These are phyloP conservation scores for Diorhabda sublineata DNA, from an alignment of 1,140 invertebrate genomes.

Conservation along the genomic window DNA sequence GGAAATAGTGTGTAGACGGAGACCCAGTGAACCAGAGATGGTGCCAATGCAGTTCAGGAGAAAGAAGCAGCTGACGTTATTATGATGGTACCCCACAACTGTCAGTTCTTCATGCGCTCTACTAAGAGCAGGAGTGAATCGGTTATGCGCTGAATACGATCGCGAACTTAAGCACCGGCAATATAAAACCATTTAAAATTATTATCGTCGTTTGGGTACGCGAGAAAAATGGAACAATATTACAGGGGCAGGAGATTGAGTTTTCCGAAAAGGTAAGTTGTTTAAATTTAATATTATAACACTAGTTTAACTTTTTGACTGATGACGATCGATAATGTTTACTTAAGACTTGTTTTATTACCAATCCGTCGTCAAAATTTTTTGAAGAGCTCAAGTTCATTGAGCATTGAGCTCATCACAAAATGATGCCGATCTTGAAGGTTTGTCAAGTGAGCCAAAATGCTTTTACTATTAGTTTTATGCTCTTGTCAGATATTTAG, in stretches of 20 bases:
- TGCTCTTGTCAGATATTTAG: too few relatives aligned
- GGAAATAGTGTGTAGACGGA: slow-evolving; percentile 5
- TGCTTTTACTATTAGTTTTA: too few relatives aligned
- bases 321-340: too few relatives aligned
- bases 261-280: slow-evolving; percentile 23
- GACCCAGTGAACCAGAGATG: slow-evolving; percentile 10
- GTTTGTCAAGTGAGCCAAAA: too few relatives aligned
- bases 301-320: too few relatives aligned
- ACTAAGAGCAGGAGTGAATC: neutral
- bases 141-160: slow-evolving; percentile 7
- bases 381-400: too few relatives aligned
- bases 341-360: too few relatives aligned
- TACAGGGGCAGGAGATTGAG: slow-evolving; percentile 16
- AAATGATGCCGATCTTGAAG: too few relatives aligned
- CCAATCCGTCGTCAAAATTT: too few relatives aligned
- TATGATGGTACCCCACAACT: slow-evolving; percentile 5
- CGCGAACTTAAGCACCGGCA: neutral
- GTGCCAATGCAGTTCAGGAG: neutral
- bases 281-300: neutral
- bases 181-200: neutral
- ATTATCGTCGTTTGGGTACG: too few relatives aligned
- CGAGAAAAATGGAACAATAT: slow-evolving; percentile 21
- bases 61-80: neutral
- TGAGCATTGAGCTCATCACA: too few relatives aligned
- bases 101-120: slow-evolving; percentile 20